Conservation (phyloP, 2,888 invertebrate species). For the Lydus trimaculatus region DNA sequence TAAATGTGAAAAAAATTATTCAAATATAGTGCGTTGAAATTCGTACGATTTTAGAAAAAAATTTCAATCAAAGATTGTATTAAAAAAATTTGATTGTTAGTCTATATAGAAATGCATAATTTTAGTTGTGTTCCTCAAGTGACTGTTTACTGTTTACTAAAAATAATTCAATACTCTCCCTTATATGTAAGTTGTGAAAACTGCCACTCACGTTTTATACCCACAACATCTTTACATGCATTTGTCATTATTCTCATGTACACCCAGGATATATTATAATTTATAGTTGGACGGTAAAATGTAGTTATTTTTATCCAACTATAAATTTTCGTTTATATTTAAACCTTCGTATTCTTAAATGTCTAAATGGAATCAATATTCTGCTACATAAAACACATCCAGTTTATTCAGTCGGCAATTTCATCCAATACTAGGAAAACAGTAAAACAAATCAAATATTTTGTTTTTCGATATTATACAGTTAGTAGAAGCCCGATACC, state of each 20-base stretch:
- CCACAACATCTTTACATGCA: not conserved
- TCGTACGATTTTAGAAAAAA: constrained; percentile 2
- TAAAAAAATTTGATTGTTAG: constrained; percentile 13
- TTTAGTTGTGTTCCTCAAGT: not conserved
- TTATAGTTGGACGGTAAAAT: not conserved
- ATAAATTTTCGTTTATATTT: not conserved
- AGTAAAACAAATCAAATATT: not conserved
- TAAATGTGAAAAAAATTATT: not conserved
- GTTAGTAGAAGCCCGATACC: too few relatives aligned
- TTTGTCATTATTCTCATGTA: not conserved
- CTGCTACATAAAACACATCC: not conserved
- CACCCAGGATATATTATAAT: not conserved
- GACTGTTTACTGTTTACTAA: not conserved
- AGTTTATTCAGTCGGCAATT: not conserved
- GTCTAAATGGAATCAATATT: not conserved
- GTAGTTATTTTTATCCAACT: not conserved
- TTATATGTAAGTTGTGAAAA: not conserved
- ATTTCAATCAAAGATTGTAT: constrained; percentile 19
- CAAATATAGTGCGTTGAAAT: constrained; percentile 4
- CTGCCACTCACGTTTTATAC: not conserved
- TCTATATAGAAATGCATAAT: constrained; percentile 8
- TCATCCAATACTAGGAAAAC: too few relatives aligned
- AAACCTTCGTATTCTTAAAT: not conserved
- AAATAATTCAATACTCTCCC: not conserved
- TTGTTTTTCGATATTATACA: not conserved